These are phyloP conservation scores for Himalopsyche japonica DNA, from an alignment of 2,888 invertebrate genomes.

Conservation along the genomic window DNA sequence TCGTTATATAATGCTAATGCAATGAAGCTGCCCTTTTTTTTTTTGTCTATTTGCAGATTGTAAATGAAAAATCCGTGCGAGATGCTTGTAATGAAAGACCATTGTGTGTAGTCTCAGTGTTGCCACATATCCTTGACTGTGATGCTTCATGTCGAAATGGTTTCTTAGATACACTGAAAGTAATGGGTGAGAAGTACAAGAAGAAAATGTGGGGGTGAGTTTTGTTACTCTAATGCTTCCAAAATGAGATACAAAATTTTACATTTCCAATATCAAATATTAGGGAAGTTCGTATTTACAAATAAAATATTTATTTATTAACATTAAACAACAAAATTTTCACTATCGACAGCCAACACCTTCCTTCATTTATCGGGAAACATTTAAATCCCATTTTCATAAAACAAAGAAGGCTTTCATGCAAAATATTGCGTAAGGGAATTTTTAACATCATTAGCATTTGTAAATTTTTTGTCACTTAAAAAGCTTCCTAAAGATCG, in stretches of 20 bases:
- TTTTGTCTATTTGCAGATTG: constrained; percentile 47
- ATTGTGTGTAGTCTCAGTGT: constrained; percentile 86
- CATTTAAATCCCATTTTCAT: no score
- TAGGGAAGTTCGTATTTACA: no score
- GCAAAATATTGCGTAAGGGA: no score
- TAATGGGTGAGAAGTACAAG: constrained; percentile 88
- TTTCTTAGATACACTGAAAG: constrained; percentile 75
- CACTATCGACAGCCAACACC: no score
- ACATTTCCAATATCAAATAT: neutral
- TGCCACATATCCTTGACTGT: constrained; percentile 96
- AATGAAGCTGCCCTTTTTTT: neutral
- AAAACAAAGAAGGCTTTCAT: no score
- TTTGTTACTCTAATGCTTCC: neutral
- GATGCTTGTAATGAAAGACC: constrained; percentile 83
- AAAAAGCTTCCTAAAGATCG: no score
- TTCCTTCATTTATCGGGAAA: no score
- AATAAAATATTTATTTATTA: no score
- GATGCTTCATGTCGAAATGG: constrained; percentile 87
- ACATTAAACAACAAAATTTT: no score
- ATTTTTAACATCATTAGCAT: no score
- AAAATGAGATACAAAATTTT: neutral
- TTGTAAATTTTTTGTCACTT: no score
- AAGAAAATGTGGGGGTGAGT: constrained; percentile 90
- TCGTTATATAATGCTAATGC: neutral
- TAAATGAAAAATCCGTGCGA: constrained; percentile 66